Evolutionary conservation across 2,113 vertebrate species (phyloP).

Genomic region (zebrafish (Danio rerio)): GRCz12tu NC_133184.1:27556001-27556500

Average conservation of each 20-base stretch:
- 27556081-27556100: conserved; percentile 34
- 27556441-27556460: too few species aligned
- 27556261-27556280: neutral
- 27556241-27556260: neutral
- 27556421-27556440: too few species aligned
- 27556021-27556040: conserved; percentile 59
- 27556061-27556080: conserved; percentile 48
- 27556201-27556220: conserved; percentile 28
- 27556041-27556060: conserved; percentile 45
- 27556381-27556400: neutral
- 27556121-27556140: conserved; percentile 19
- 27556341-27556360: neutral
- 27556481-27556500: too few species aligned
- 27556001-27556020: conserved; percentile 65
- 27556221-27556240: neutral
- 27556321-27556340: neutral
- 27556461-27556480: too few species aligned
- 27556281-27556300: too few species aligned
- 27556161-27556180: conserved; percentile 42
- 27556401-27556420: neutral
- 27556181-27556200: conserved; percentile 34
- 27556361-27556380: neutral
- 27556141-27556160: conserved; percentile 38
- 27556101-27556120: neutral
- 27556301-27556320: neutral